Percentiles rank a stretch among this genome's conserved stretches.
These are phyloP conservation scores for Chelon auratus DNA, from an alignment of 2,797 vertebrate genomes.

Conservation along the genomic window DNA sequence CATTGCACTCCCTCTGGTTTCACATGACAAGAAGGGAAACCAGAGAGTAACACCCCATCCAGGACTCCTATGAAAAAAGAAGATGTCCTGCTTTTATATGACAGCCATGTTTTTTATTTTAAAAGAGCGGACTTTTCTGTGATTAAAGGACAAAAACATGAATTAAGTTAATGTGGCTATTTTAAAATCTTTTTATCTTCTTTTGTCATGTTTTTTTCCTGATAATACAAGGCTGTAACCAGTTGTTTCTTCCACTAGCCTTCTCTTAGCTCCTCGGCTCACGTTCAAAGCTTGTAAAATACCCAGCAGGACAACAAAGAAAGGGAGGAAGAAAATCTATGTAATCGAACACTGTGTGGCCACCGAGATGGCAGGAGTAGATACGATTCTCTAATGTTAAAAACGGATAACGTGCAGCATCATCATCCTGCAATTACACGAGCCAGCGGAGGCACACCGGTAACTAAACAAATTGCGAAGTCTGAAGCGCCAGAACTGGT, in stretches of 20 bases:
- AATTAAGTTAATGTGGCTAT: constrained; percentile 7
- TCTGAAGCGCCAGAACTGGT: constrained; percentile 20
- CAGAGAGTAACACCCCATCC: background rate
- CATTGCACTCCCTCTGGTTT: background rate
- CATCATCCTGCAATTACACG: constrained; percentile 26
- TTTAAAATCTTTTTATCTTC: constrained; percentile 11
- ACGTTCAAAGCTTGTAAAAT: constrained; percentile 33
- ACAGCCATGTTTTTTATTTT: background rate
- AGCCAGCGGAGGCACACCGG: background rate
- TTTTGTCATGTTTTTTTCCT: constrained; percentile 11
- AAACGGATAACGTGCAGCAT: constrained; percentile 38
- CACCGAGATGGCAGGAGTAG: constrained; percentile 28
- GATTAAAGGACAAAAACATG: background rate
- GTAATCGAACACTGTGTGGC: constrained; percentile 60
- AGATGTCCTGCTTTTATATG: background rate
- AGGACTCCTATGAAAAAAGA: background rate
- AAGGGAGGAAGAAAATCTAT: constrained; percentile 51
- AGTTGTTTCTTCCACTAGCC: constrained; percentile 23
- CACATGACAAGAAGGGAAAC: constrained; percentile 5
- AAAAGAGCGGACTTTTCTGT: constrained; percentile 3
- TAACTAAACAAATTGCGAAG: constrained; percentile 6
- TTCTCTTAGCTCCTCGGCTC: background rate
- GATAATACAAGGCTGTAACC: constrained; percentile 15
- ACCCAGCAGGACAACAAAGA: constrained; percentile 48
- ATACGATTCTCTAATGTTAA: constrained; percentile 40